Conservation (phyloP, 64 coral and sea anemone species). For the Montipora foliosa region DNA sequence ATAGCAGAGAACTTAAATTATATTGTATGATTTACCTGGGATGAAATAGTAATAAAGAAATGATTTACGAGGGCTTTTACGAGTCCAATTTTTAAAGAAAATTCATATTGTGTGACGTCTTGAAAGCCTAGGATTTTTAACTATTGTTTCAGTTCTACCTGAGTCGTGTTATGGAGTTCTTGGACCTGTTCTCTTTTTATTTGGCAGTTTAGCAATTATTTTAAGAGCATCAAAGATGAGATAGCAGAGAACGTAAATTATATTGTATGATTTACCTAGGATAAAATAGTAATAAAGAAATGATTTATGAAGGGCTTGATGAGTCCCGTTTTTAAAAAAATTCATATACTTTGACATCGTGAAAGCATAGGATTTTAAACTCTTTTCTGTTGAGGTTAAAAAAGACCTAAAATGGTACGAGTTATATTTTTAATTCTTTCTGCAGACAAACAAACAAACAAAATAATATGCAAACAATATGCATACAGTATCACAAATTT, state of each 20-base stretch:
- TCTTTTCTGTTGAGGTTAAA: no score
- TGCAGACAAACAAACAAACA: no score
- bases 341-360: no score
- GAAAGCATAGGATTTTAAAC: no score
- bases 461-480: no score
- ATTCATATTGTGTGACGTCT: no score
- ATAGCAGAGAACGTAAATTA: conserved; percentile 35
- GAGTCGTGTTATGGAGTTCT: conserved; percentile 21
- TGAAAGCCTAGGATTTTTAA: no score
- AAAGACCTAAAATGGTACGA: no score
- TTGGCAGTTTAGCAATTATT: conserved; percentile 74
- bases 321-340: no score
- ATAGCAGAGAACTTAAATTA: conserved; percentile 34
- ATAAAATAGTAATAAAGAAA: conserved; percentile 16
- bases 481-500: no score
- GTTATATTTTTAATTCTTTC: no score
- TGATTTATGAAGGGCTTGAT: conserved; percentile 2
- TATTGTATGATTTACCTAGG: conserved; percentile 4
- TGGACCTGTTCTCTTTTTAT: conserved; percentile 75
- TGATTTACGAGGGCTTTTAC: not conserved
- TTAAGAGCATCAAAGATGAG: conserved; percentile 76
- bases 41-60: conserved; percentile 3
- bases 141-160: conserved; percentile 25
- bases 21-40: conserved; percentile 3
- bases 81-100: no score